These are phyloP conservation scores for Clarias fuscus DNA, from an alignment of 2,797 vertebrate species.

Conservation along the genomic window DNA sequence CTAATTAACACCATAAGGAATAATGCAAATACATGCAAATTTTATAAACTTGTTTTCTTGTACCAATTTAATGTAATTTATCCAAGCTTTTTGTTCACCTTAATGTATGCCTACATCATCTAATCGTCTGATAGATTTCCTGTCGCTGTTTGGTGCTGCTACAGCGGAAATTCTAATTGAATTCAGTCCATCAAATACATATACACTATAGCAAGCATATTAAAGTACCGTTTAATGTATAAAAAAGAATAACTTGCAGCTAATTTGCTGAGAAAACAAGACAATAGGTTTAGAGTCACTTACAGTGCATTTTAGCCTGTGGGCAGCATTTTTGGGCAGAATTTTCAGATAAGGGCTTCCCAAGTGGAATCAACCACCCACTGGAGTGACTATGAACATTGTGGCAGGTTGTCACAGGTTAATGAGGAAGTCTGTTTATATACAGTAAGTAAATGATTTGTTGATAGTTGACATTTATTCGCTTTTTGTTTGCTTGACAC, in stretches of 20 bases:
- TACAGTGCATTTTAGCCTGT: background rate
- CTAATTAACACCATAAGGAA: constrained; percentile 47
- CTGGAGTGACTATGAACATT: constrained; percentile 15
- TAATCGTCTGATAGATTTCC: constrained; percentile 64
- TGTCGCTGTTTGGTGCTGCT: constrained; percentile 41
- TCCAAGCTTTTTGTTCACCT: constrained; percentile 60
- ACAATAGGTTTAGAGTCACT: background rate
- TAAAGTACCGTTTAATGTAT: background rate
- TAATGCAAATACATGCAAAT: constrained; percentile 52
- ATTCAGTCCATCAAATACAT: constrained; percentile 61
- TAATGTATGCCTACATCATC: constrained; percentile 60
- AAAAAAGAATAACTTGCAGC: background rate
- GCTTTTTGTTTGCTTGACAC: background rate
- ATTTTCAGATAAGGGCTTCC: background rate
- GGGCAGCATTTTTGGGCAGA: background rate
- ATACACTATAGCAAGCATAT: constrained; percentile 51
- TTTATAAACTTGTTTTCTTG: constrained; percentile 57
- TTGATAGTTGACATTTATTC: constrained; percentile 14
- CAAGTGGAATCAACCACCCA: constrained; percentile 16
- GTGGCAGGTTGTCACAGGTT: constrained; percentile 26
- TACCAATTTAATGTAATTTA: constrained; percentile 53
- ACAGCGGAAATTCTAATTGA: constrained; percentile 57
- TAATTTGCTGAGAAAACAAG: constrained; percentile 11
- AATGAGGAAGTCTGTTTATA: background rate
- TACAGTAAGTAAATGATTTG: constrained; percentile 13